Percentiles rank a stretch among this genome's conserved stretches.
These are phyloP conservation scores for Caenorhabditis zanzibari DNA, from an alignment of 2,888 invertebrate genomes.

Conservation along the genomic window DNA sequence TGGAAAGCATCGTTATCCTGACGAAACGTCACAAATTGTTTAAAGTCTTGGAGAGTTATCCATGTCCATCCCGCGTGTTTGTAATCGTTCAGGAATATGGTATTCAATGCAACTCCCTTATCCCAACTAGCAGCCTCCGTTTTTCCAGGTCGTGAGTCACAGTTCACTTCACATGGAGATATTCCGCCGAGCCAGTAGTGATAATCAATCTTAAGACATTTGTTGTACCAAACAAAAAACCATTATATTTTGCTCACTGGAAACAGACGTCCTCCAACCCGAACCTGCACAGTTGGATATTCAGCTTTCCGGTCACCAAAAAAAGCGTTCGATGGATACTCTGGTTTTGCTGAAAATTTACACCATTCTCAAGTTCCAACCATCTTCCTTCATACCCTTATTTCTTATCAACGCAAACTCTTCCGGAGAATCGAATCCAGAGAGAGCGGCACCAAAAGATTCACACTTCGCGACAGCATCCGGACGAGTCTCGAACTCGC, in stretches of 20 bases:
- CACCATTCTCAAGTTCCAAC: neutral
- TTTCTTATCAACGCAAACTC: neutral
- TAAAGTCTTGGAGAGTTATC: neutral
- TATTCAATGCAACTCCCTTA: neutral
- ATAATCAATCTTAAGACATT: neutral
- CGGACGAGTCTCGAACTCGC: too few relatives aligned
- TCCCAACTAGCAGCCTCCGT: neutral
- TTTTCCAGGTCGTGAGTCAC: neutral
- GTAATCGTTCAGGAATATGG: conserved; percentile 1
- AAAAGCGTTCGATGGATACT: too few relatives aligned
- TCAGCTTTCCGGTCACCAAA: too few relatives aligned
- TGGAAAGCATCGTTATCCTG: neutral
- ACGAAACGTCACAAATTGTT: conserved; percentile 8
- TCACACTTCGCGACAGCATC: neutral
- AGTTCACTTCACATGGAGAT: conserved; percentile 1
- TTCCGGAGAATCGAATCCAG: conserved; percentile 1
- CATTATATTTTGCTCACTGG: too few relatives aligned
- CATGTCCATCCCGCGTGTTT: neutral
- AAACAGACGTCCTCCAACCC: too few relatives aligned
- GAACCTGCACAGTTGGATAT: too few relatives aligned
- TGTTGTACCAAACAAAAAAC: too few relatives aligned
- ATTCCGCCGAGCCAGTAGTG: conserved; percentile 18
- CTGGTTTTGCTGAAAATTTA: neutral
- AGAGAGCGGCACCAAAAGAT: neutral
- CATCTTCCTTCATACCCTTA: neutral